These are phyloP conservation scores for Cairina moschata DNA, from an alignment of 2,113 vertebrate genomes.

Conservation along the genomic window DNA sequence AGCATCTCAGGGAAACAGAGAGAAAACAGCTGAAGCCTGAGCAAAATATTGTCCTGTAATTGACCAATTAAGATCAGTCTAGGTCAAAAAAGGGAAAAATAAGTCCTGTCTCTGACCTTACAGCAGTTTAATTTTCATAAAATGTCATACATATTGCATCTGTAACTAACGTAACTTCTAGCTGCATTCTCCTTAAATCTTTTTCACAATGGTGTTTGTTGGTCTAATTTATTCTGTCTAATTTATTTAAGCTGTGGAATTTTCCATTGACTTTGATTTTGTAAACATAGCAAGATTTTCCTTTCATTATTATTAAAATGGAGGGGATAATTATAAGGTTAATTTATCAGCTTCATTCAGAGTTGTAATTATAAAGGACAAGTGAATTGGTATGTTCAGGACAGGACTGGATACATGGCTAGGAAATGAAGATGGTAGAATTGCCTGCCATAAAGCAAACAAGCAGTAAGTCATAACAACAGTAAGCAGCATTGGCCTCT, in stretches of 20 bases:
- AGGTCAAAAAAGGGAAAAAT: not conserved
- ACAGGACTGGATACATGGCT: not conserved
- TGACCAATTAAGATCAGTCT: not conserved
- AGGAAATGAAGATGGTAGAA: not conserved
- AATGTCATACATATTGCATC: not conserved
- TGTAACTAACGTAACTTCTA: not conserved
- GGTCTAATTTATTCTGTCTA: not conserved
- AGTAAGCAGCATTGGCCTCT: not conserved
- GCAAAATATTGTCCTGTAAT: not conserved
- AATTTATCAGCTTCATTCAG: not conserved
- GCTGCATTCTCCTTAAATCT: not conserved
- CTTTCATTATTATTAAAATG: not conserved
- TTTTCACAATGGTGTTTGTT: not conserved
- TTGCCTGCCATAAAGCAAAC: not conserved
- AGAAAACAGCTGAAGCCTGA: not conserved
- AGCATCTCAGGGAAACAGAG: not conserved
- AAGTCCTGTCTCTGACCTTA: not conserved
- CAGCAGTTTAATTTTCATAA: not conserved
- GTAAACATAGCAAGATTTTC: not conserved
- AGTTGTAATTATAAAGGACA: not conserved
- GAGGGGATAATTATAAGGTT: not conserved
- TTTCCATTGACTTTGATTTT: not conserved
- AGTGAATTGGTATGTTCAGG: not conserved
- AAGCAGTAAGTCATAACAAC: not conserved
- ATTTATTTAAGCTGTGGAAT: not conserved